Evolutionary conservation across 2,113 vertebrate genomes (phyloP).

Genomic region (Ibidorhyncha struthersii): DNA sequence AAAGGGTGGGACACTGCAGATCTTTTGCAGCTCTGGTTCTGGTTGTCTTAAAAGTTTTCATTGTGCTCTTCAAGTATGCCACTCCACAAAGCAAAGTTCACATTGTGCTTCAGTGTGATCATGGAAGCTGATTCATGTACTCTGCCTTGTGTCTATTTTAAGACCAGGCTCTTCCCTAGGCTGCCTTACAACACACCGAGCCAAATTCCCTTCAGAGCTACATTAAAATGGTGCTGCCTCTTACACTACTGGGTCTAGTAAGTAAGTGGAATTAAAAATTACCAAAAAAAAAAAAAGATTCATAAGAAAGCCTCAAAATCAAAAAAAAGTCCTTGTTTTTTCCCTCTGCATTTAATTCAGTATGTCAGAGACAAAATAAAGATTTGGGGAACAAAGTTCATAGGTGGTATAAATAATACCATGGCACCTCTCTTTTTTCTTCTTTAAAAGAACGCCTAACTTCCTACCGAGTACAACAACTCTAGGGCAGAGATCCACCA

Average conservation of each 20-base stretch:
- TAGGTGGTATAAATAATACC: not conserved
- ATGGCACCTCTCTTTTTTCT: not conserved
- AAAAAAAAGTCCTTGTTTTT: not conserved
- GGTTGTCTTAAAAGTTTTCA: not conserved
- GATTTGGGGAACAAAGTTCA: not conserved
- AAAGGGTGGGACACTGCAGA: not conserved
- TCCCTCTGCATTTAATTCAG: not conserved
- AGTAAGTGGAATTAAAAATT: not conserved
- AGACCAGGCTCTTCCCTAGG: not conserved
- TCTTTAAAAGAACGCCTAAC: not conserved
- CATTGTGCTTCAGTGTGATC: not conserved
- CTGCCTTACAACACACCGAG: not conserved
- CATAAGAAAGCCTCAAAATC: not conserved
- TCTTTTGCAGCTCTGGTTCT: not conserved
- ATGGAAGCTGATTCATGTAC: not conserved
- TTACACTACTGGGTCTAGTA: not conserved
- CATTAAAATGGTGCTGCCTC: not conserved
- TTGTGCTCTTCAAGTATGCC: not conserved
- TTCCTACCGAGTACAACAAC: not conserved
- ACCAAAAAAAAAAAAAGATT: not conserved
- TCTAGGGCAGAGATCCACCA: not conserved
- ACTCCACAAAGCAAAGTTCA: not conserved
- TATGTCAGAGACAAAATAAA: not conserved
- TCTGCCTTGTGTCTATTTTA: not conserved
- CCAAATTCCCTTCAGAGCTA: not conserved